Evolutionary conservation across 2,888 invertebrate genomes (phyloP), one percentile per base, ranked within the genome.

Genomic region (Leucozona laternaria): DNA sequence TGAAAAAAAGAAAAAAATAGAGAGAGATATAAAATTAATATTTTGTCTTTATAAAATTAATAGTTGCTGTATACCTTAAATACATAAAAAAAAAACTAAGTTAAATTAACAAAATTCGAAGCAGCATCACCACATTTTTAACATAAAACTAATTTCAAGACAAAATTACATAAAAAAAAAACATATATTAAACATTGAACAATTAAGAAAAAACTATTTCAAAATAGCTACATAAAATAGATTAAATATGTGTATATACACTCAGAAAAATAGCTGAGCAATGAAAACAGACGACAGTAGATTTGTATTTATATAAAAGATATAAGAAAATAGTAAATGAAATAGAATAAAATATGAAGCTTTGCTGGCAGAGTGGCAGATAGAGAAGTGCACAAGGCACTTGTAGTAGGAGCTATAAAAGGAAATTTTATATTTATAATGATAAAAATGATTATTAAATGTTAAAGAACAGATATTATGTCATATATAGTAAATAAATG

Each of bases 141-240:
- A 58, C 64, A 68, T 73, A 79, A 79, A 73, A 68, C 66, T 79
- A 84, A 83, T 75, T 13, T 57, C 80, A 80, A 43, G 53, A 37
- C 58, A 60, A 34, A 62, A 28, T 48, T 37, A 72, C 31, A 82
- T 53, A 25, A n/a, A 50, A 25, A 57, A 5, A 75, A 34, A 50
- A 68, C 55, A 87, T 60, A 31, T n/a, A 60, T 28, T 58, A 79
- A 40, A 70, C 34, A 76, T 45, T 50, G 2, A 45, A 22, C 34
- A 37, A n/a, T n/a, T n/a, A 68, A 13, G 22, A 20, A 58, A 10
- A 40, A 50, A 20, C 8, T 8, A 4, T 57, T n/a, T 50, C 20
- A 68, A 37, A 40, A 40, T 22, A 40, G 20, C 37, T 68, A 22
- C 43, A 22, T 2, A 43, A 58, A 10, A 15, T 15, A 66, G 5